A percentile compares a stretch with the other conserved stretches of the same genome.
Conservation (phyloP, 2,888 invertebrate species). For the Ethmia dodecea region DNA sequence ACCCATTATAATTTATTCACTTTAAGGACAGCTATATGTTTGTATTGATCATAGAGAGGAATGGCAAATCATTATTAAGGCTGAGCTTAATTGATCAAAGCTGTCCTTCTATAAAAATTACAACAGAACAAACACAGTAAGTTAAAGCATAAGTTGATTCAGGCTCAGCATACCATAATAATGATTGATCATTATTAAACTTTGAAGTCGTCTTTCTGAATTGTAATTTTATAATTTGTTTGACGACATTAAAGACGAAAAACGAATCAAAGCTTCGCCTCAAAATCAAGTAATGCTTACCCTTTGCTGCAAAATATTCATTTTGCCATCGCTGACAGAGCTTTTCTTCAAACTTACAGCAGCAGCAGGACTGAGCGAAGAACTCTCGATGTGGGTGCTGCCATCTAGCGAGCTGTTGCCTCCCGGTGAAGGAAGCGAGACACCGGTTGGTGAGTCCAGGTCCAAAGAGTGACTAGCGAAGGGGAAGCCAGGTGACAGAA, state of each 20-base stretch:
- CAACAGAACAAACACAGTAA: no score
- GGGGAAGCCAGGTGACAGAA: conserved; percentile 77
- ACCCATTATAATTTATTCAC: no score
- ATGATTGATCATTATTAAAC: conserved; percentile 39
- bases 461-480: conserved; percentile 83
- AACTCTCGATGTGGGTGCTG: conserved; percentile 74
- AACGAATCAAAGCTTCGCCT: conserved; percentile 74
- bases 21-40: no score
- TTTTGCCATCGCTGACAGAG: conserved; percentile 78
- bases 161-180: conserved; percentile 68
- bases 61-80: conserved; percentile 31
- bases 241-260: conserved; percentile 52
- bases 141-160: conserved; percentile 76
- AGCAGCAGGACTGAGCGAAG: conserved; percentile 81
- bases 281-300: conserved; percentile 84
- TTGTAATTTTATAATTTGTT: conserved; percentile 17
- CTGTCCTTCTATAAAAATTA: no score
- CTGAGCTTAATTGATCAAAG: conserved; percentile 52
- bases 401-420: conserved; percentile 85
- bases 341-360: conserved; percentile 83
- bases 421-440: conserved; percentile 89
- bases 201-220: conserved; percentile 46
- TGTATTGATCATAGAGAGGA: no score
- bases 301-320: conserved; percentile 88
- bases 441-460: conserved; percentile 84